Evolutionary conservation across 2,113 vertebrate species (phyloP).

Genomic region (Orcinus orca): DNA sequence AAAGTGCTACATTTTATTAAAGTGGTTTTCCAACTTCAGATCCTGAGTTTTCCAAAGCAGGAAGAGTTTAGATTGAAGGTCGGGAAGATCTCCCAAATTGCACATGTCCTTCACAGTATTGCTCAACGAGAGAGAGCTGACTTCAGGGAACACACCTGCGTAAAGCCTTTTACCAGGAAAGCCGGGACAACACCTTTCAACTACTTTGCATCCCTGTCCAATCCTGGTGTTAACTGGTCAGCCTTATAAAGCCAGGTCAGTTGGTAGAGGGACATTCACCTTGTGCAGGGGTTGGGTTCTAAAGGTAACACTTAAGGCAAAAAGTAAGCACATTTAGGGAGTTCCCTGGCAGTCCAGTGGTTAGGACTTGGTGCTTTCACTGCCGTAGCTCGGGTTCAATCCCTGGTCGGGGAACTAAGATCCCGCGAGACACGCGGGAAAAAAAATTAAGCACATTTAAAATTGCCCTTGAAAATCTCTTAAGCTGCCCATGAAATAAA

Average conservation of each 20-base stretch:
- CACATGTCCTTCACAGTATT: neutral
- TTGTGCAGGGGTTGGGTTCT: neutral
- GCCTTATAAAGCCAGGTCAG: neutral
- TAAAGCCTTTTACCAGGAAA: neutral
- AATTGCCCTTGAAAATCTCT: neutral
- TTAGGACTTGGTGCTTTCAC: neutral
- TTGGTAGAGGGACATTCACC: neutral
- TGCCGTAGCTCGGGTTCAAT: neutral
- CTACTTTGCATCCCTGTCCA: neutral
- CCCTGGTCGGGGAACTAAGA: neutral
- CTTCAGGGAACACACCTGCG: neutral
- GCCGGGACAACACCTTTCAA: neutral
- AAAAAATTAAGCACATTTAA: neutral
- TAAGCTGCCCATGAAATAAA: neutral
- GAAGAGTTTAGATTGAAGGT: neutral
- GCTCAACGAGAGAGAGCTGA: neutral
- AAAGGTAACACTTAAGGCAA: neutral
- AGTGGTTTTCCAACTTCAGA: neutral
- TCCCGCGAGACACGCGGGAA: accelerated
- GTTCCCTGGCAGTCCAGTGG: neutral
- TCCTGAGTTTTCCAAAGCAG: neutral
- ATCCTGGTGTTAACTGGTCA: neutral
- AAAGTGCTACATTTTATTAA: neutral
- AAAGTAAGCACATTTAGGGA: neutral
- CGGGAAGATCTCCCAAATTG: neutral